Evolutionary conservation across 2,888 invertebrate genomes (phyloP), one percentile per base, ranked within the genome.

Genomic region (Drosophila anceps): DNA sequence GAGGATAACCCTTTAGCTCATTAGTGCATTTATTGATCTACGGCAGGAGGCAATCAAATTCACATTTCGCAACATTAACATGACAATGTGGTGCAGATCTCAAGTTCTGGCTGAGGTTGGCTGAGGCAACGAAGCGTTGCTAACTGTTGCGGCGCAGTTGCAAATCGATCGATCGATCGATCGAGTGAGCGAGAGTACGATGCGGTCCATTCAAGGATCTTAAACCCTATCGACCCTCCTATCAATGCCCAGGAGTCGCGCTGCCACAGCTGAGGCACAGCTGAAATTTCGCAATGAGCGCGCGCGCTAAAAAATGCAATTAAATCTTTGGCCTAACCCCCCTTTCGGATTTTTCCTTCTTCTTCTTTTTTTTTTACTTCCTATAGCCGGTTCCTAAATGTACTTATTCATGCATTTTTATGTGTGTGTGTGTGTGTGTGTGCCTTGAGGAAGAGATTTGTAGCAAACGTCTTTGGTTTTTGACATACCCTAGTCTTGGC

Each of bases 1-100:
- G 12, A 33, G 33, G 39, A 31, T 57, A 68, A 73, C 71, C 81
- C 73, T 66, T 84, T 67, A 69, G 86, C 81, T 88, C 76, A 87
- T 85, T 88, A 84, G 76, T 68, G 76, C 68, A 63, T 74, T 84
- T 82, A 90, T 90, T 89, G 87, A 84, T 83, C 73, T 76, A 72
- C 76, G 77, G 79, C 79, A 79, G 82, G 66, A 83, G 81, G 90
- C 91, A 91, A 91, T 91, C 88, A 91, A 91, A 89, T 82, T 82
- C 88, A 81, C 81, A 91, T 91, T 90, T 90, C 69, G 88, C 82
- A 79, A 80, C 76, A 91, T 91, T 91, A 90, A 83, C 91, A 91
- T 91, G 88, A 91, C 91, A 86, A 86, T 74, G 78, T 64, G 58
- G 37, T 63, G 46, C 60, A 24, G 55, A 60, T 64, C 69, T 58